Conservation (phyloP, 1,140 invertebrate species). For the Nilaparvata lugens region DNA sequence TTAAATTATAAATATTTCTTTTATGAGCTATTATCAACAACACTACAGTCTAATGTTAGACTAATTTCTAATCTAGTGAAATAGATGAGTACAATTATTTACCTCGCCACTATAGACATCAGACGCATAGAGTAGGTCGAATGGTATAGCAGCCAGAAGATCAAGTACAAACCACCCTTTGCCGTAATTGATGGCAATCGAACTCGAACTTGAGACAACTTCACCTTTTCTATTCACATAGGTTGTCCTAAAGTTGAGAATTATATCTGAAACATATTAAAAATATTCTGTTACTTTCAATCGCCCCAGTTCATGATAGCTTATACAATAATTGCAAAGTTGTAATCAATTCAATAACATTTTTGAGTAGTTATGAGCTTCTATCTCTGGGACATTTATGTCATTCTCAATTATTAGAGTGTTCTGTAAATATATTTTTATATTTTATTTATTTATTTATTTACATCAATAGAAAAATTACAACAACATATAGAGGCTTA, state of each 20-base stretch:
- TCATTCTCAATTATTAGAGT: too few species aligned
- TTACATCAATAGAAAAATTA: too few species aligned
- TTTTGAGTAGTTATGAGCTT: too few species aligned
- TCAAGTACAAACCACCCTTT: slow-evolving; percentile 94
- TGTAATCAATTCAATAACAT: too few species aligned
- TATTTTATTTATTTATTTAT: too few species aligned
- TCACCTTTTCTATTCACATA: slow-evolving; percentile 98
- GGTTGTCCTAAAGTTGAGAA: slow-evolving; percentile 97
- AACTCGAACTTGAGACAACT: slow-evolving; percentile 86
- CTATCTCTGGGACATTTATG: too few species aligned
- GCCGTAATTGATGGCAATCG: slow-evolving; percentile 85
- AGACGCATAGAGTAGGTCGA: slow-evolving; percentile 87
- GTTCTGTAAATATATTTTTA: too few species aligned
- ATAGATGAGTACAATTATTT: slow-evolving; percentile 37
- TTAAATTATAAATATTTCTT: too few species aligned
- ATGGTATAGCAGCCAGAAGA: slow-evolving; percentile 88
- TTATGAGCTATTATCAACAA: neutral
- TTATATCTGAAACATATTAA: slow-evolving; percentile 73
- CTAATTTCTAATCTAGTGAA: slow-evolving; percentile 7
- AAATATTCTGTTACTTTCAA: too few species aligned
- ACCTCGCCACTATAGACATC: slow-evolving; percentile 78
- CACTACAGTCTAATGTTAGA: neutral
- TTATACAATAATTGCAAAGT: too few species aligned
- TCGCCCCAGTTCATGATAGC: too few species aligned
- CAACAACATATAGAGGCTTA: too few species aligned